phyloP scores from a whole-genome alignment of 2,113 vertebrate species.

The Telmatochromis brichardi region DNA sequence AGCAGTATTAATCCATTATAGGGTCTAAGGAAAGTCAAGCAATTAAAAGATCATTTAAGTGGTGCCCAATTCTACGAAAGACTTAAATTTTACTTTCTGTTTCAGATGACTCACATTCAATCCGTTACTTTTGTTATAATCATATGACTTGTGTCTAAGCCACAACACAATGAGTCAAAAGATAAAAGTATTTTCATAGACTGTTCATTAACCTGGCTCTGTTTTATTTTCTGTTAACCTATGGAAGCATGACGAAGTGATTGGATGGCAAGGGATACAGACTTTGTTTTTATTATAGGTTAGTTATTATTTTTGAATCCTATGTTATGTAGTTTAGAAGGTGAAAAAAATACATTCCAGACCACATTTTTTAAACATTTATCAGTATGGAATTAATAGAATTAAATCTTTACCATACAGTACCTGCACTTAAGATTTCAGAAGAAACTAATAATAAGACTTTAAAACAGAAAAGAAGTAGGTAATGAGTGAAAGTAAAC shows the following conservation, averaged over 20 bases:
- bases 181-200: not conserved
- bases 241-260: not conserved
- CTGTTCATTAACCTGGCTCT: not conserved
- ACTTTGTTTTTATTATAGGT: not conserved
- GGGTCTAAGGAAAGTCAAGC: not conserved
- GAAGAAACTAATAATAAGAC: not conserved
- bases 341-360: not conserved
- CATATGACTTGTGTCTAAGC: not conserved
- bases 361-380: not conserved
- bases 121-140: not conserved
- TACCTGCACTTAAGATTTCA: not conserved
- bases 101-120: not conserved
- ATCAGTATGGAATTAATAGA: not conserved
- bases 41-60: not conserved
- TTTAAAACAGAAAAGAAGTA: not conserved
- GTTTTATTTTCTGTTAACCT: not conserved
- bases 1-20: not conserved
- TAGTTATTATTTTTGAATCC: not conserved
- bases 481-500: not conserved
- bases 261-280: not conserved
- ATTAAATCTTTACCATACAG: not conserved
- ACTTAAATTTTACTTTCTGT: not conserved
- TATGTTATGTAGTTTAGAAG: not conserved
- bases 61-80: not conserved
- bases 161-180: not conserved